Conservation (phyloP, 2,888 invertebrate genomes). For the Apamea monoglypha region DNA sequence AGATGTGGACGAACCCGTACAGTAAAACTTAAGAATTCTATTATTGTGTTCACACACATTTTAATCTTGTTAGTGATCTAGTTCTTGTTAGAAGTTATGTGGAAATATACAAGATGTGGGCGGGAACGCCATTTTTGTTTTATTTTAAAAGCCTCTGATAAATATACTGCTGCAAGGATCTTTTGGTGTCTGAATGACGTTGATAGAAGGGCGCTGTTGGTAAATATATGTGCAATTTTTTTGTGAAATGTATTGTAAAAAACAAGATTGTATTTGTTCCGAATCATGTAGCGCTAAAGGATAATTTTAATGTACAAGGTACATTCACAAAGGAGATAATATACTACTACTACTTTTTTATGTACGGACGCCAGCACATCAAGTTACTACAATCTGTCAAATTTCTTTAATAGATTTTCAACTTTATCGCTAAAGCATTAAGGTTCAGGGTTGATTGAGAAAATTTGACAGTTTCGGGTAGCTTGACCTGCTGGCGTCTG, state of each 20-base stretch:
- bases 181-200: neutral
- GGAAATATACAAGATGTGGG: conserved; percentile 29
- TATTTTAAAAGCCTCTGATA: neutral
- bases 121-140: neutral
- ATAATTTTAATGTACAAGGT: neutral
- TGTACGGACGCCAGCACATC: no score
- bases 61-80: conserved; percentile 65
- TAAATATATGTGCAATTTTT: neutral
- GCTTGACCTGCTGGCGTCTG: no score
- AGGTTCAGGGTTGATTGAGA: no score
- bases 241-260: neutral
- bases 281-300: neutral
- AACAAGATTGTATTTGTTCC: neutral
- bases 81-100: conserved; percentile 45
- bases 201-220: neutral
- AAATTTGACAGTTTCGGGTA: no score
- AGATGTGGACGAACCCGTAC: conserved; percentile 21
- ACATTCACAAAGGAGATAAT: no score
- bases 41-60: conserved; percentile 56
- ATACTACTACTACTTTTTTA: no score
- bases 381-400: no score
- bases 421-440: no score
- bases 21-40: conserved; percentile 48
- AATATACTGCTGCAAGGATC: neutral
- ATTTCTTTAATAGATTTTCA: no score